Evolutionary conservation across 2,888 invertebrate species (phyloP), one percentile per base, ranked within the genome.

Genomic region (Eupithecia subfuscata): DNA sequence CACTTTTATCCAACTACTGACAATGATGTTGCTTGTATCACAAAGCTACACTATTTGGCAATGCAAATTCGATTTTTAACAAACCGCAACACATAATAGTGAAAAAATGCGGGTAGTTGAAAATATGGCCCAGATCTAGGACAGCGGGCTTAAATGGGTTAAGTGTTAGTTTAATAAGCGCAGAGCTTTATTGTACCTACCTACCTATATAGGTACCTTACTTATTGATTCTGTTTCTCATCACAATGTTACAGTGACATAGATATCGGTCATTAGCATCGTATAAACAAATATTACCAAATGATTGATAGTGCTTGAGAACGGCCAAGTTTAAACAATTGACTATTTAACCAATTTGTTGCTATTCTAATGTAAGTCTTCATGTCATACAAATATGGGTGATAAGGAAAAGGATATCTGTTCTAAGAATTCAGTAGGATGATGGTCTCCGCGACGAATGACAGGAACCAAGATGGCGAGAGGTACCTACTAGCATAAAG

Each of bases 191-290:
- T 1, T n/a, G 52, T 52, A 48, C 30, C 1, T 30, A n/a, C n/a
- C n/a, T n/a, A n/a, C 18, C 45, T 45, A 45, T 5, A 1, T 45
- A 45, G 16, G 4, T 45, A 43, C 45, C 0, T 45, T 5, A 45
- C n/a, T 75, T 80, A 79, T 78, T 74, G 71, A 43, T 78, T 69
- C 83, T 86, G 82, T 86, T 87, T 87, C 82, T 78, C 78, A 83
- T 83, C 74, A 78, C 79, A 84, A 84, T 82, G 80, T 84, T 84
- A 85, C 82, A 71, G 73, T 83, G 83, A 83, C 84, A 87, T 82
- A 85, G 79, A 86, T 86, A 87, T 80, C 76, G 79, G 81, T 83
- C 87, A 86, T 88, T 86, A 88, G 81, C 84, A 81, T 80, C 79
- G 81, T 82, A 84, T 84, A 84, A 85, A 86, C 84, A 85, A 82